phyloP scores from a whole-genome alignment of 2,113 vertebrate genomes.

The Mesembrinibis cayennensis region DNA sequence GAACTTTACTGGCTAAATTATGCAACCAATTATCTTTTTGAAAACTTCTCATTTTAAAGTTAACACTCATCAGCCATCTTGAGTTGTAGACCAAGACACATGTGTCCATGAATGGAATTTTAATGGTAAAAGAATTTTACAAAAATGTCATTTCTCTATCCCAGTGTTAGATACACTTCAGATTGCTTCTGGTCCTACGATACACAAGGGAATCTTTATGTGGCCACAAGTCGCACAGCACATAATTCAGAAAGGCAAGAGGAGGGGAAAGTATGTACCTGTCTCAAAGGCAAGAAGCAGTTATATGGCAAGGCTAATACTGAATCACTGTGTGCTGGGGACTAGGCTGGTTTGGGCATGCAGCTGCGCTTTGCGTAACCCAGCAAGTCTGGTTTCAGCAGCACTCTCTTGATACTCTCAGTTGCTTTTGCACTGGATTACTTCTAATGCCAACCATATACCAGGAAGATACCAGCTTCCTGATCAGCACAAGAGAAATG shows the following conservation, averaged over 20 bases:
- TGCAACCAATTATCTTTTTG: background rate
- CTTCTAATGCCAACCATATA: background rate
- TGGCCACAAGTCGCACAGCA: background rate
- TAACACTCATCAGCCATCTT: background rate
- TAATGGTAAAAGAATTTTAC: background rate
- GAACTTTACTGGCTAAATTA: background rate
- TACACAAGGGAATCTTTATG: background rate
- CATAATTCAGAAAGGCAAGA: background rate
- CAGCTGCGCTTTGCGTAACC: background rate
- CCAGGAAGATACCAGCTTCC: background rate
- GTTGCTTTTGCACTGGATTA: background rate
- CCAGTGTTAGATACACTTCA: background rate
- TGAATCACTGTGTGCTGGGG: background rate
- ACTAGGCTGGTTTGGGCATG: fast-evolving
- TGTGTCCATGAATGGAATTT: background rate
- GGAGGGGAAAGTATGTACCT: background rate
- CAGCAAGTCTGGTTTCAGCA: background rate
- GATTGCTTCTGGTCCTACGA: background rate
- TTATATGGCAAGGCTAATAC: background rate
- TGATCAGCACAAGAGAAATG: background rate
- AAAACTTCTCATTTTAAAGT: background rate
- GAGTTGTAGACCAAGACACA: background rate
- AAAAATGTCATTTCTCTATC: background rate
- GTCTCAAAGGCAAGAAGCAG: background rate
- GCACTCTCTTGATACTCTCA: background rate